phyloP scores from a whole-genome alignment of 2,888 invertebrate species.

The Lycocerus yunnanus region DNA sequence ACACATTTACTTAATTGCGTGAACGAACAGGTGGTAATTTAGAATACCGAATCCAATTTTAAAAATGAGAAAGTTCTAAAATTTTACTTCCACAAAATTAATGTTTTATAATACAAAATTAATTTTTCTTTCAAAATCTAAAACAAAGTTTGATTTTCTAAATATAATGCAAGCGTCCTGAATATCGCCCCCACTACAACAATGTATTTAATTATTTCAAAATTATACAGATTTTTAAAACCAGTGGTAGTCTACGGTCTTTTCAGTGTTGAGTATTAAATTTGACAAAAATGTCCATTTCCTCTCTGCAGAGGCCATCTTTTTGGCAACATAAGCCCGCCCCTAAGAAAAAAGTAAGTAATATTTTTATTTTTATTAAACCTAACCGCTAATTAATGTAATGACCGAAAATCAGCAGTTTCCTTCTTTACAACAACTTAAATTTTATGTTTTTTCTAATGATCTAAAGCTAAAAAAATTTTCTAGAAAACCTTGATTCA shows the following conservation, averaged over 20 bases:
- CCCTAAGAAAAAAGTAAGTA: slow-evolving; percentile 55
- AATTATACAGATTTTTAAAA: slow-evolving; percentile 33
- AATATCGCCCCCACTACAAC: slow-evolving; percentile 49
- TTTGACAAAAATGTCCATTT: slow-evolving; percentile 37
- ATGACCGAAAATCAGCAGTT: background rate
- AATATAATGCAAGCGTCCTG: slow-evolving; percentile 50
- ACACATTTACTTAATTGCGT: background rate
- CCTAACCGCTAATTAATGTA: background rate
- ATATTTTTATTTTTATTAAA: background rate
- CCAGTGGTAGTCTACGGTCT: slow-evolving; percentile 30
- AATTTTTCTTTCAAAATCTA: slow-evolving; percentile 43
- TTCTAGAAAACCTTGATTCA: background rate
- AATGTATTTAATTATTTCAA: slow-evolving; percentile 45
- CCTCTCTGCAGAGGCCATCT: slow-evolving; percentile 66
- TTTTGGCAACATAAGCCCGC: slow-evolving; percentile 63
- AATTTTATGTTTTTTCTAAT: background rate
- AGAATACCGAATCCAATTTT: background rate
- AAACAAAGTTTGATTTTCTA: slow-evolving; percentile 47
- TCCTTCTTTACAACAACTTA: background rate
- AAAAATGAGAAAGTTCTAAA: background rate
- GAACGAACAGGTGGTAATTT: background rate
- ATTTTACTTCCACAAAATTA: background rate
- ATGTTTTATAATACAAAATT: background rate
- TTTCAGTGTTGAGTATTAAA: slow-evolving; percentile 40
- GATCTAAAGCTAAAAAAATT: background rate